Base-by-base conservation (phyloP, 2,797 vertebrate species). In the Gymnocypris eckloni region DNA sequence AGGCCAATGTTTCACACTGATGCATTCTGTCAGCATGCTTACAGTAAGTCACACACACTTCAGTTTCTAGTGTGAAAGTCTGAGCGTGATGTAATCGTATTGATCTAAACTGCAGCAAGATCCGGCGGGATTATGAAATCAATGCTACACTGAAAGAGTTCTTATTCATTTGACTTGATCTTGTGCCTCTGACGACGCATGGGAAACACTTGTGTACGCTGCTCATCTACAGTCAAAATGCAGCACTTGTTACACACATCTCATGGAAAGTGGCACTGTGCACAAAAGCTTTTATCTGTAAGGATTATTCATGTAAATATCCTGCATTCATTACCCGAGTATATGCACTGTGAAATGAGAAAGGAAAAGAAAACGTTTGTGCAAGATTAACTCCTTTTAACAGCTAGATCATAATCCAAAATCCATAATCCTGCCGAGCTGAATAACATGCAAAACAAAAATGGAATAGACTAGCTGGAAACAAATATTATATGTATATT, bases 111-210 rank as follows among this genome's bases (percentile, higher is more conserved):
- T 84, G 77, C 76, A 84, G 77, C 45, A 67, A 43, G 82, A 84
- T 73, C 77, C 76, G 12, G 86, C 72, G 77, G 86, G 86, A 83
- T 87, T 87, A 84, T 81, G 48, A 77, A 56, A 75, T 84, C 86
- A 84, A 67, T 84, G 78, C 50, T 56, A 81, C 59, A 70, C 86
- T 87, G 79, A 87, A 81, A 79, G 82, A 81, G 77, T 81, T 84
- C 83, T 87, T 84, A 76, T 79, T 87, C 69, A 81, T 83, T 80
- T 84, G 83, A 84, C 82, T 83, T 75, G 77, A 87, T 79, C 83
- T 61, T 39, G 48, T 56, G 41, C 76, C 77, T 50, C 77, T 61
- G 77, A 79, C 54, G n/a, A 61, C 20, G 25, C 64, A 69, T 48
- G 64, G 66, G 64, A 45, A 79, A 33, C 50, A 5, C 64, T 54